Evolutionary conservation across 2,797 vertebrate species (phyloP), one percentile per base, ranked within the genome.

Genomic region (Vespertilio murinus): DNA sequence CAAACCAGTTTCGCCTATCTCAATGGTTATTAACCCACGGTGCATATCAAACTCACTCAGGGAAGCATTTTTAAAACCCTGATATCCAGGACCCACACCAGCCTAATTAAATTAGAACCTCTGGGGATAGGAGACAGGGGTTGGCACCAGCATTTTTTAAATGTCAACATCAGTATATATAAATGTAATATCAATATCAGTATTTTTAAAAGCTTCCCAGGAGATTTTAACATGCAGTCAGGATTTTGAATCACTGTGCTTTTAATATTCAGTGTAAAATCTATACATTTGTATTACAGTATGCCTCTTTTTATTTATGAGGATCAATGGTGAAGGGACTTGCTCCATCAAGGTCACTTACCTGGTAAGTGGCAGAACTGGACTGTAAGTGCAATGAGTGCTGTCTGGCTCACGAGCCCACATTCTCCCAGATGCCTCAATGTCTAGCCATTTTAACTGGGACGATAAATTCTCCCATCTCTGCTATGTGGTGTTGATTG

Each of bases 241-340:
- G 12, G 5, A 10, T 91, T 94, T 91, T 84, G 22, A 95, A 90
- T 88, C 88, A 85, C 11, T 25, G n/a, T 35, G 59, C 35, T 81
- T 84, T 93, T 95, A 90, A 54, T 93, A 91, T 90, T 91, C 83
- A 75, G 5, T 92, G 81, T n/a, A 95, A 94, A 93, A 92, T 96
- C 90, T 95, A 93, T 95, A 82, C 40, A 54, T 92, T 92, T 86
- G 28, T 88, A 75, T 85, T 64, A 47, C 30, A 82, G 61, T 17
- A 78, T 83, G 71, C 81, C 20, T 92, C 20, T 59, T 93, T 93
- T 92, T 94, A 93, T 95, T 97, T 88, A 93, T 83, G 92, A 96
- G 81, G 35, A n/a, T 95, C 54, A 38, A 33, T 61, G 90, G 30
- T 0, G 13, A 56, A 67, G 65, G 79, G 90, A 88, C 79, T 79